A percentile compares a stretch with the other conserved stretches of the same genome.
Conservation (phyloP, 92 coral and sea anemone genomes). For the Bergia sp. region DNA sequence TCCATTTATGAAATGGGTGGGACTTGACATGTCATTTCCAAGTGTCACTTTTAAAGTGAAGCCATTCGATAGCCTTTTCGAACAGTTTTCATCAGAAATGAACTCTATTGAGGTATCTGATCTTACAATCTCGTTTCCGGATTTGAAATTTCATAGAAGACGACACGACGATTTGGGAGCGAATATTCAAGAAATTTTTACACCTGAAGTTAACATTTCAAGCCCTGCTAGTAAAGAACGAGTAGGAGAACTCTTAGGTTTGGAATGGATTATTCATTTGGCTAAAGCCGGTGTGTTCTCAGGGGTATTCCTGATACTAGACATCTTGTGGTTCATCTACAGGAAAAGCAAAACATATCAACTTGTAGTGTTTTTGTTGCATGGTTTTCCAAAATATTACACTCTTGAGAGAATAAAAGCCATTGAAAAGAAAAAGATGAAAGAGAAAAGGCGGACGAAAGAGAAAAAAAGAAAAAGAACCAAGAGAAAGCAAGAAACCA, state of each 20-base stretch:
- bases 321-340: conserved; percentile 76
- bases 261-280: conserved; percentile 72
- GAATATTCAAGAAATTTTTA: conserved; percentile 26
- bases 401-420: conserved; percentile 63
- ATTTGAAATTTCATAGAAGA: neutral
- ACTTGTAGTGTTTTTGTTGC: conserved; percentile 59
- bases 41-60: conserved; percentile 49
- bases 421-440: conserved; percentile 37
- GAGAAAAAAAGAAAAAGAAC: conserved; percentile 27
- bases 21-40: conserved; percentile 69
- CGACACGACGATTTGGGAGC: conserved; percentile 5
- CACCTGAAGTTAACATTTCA: conserved; percentile 61
- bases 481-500: neutral
- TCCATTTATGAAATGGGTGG: conserved; percentile 82
- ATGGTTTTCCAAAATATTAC: conserved; percentile 76
- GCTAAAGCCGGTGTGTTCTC: conserved; percentile 67
- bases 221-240: conserved; percentile 55
- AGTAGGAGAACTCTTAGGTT: conserved; percentile 64
- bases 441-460: conserved; percentile 11
- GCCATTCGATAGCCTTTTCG: conserved; percentile 63
- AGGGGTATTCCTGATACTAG: conserved; percentile 63
- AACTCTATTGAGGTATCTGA: conserved; percentile 17
- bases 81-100: conserved; percentile 46
- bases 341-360: conserved; percentile 82
- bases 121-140: neutral